Percentiles rank a stretch among this genome's conserved stretches.
Evolutionary conservation across 1,140 invertebrate genomes (phyloP).

Genomic region (Geopemphigus sp.): DNA sequence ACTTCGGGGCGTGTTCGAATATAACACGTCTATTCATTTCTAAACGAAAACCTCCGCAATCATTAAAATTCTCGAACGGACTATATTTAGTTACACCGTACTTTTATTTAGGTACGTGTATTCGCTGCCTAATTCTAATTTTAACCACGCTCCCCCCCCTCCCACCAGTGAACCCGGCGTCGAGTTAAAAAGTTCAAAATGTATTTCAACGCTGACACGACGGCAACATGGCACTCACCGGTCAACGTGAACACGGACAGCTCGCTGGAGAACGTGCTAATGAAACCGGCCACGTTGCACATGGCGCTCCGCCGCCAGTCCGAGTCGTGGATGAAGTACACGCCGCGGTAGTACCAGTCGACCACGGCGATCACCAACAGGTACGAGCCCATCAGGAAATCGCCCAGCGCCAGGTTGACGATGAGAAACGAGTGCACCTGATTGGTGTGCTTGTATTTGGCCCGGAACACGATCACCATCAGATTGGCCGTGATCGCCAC

Average conservation of each 20-base stretch:
- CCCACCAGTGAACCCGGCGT: too few species aligned
- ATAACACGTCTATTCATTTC: too few species aligned
- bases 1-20: too few species aligned
- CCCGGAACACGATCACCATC: slow-evolving; percentile 60
- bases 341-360: slow-evolving; percentile 60
- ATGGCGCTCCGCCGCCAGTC: slow-evolving; percentile 59
- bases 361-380: slow-evolving; percentile 60
- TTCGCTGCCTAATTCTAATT: too few species aligned
- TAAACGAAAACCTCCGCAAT: too few species aligned
- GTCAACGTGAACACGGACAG: slow-evolving; percentile 61
- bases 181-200: too few species aligned
- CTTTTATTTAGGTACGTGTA: too few species aligned
- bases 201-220: too few species aligned
- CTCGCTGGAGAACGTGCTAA: slow-evolving; percentile 62
- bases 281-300: slow-evolving; percentile 62
- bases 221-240: too few species aligned
- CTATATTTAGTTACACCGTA: too few species aligned
- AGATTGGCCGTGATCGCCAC: slow-evolving; percentile 60
- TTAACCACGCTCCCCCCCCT: too few species aligned
- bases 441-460: slow-evolving; percentile 54
- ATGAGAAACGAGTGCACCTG: slow-evolving; percentile 63
- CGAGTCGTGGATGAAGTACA: slow-evolving; percentile 60
- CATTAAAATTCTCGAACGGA: too few species aligned
- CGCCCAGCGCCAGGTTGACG: slow-evolving; percentile 61
- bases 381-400: slow-evolving; percentile 62